Evolutionary conservation across 2,888 invertebrate genomes (phyloP), one percentile per base, ranked within the genome.

Genomic region (Synergus laeviventris): DNA sequence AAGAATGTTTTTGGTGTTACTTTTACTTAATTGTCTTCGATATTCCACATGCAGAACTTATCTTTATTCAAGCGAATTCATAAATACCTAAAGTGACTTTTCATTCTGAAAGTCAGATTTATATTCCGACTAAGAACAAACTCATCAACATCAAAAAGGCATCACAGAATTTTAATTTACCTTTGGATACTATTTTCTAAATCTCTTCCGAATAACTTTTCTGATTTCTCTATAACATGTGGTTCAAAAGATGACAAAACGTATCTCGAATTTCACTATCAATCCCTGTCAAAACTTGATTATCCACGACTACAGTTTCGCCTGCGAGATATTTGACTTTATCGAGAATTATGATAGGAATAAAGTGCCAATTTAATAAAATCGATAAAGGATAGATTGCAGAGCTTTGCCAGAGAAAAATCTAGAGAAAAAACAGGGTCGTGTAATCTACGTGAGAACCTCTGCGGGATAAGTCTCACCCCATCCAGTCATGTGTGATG

Each of bases 401-500:
- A 18, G 45, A 45, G 45, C 49, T 49, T n/a, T 49, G 70, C 9
- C 45, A 66, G 24, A 42, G 21, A 2, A 45, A 45, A 31, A n/a
- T 49, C 49, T 54, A 70, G 70, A 70, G 70, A 70, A 70, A 70
- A 70, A 54, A 78, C 78, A 79, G 80, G 82, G 79, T 80, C 80
- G 78, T 77, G 83, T 89, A 87, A 89, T 89, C 89, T 88, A 89
- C 88, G 90, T 89, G 89, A 89, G 89, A 90, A 90, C 88, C 87
- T 88, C 87, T 89, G 87, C 84, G 86, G 87, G 86, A 86, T 85
- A 86, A 86, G 86, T 87, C 88, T 88, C 89, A 89, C 90, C 90
- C 90, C 90, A 90, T 87, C 89, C 87, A 90, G 89, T 90, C 89
- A 89, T 89, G 90, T 89, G 90, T 89, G 90, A 90, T 90, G 89